Percentiles rank a stretch among this genome's conserved stretches.
These are phyloP conservation scores for Osmerus mordax DNA, from an alignment of 2,113 vertebrate species.

Conservation along the genomic window DNA sequence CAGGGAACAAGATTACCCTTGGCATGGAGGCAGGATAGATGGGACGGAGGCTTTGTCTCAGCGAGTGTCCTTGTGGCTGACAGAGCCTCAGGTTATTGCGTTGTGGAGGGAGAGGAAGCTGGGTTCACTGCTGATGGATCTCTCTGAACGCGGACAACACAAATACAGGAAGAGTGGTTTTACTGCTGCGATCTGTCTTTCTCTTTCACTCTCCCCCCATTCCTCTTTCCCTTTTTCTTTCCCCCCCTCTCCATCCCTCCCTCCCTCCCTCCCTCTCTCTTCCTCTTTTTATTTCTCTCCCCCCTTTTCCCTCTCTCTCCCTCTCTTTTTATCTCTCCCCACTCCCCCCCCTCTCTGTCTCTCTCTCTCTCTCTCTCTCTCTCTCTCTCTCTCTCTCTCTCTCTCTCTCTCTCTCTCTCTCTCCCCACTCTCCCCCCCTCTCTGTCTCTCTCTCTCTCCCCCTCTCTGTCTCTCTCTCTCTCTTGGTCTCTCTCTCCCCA, in stretches of 20 bases:
- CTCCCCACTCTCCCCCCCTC: neutral
- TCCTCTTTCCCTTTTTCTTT: neutral
- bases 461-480: neutral
- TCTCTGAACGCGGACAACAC: conserved; percentile 2
- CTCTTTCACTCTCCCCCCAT: conserved; percentile 4
- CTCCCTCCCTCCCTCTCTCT: no score
- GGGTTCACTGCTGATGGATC: conserved; percentile 29
- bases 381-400: neutral
- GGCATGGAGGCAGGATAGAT: conserved; percentile 41
- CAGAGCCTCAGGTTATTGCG: conserved; percentile 1
- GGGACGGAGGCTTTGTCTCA: conserved; percentile 27
- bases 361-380: neutral
- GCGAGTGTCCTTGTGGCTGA: conserved; percentile 17
- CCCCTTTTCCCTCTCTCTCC: neutral
- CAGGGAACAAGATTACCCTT: conserved; percentile 49
- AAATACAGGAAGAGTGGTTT: neutral
- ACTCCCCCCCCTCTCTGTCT: neutral
- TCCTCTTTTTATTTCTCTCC: neutral
- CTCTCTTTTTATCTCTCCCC: neutral
- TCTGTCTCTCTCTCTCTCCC: neutral
- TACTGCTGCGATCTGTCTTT: neutral
- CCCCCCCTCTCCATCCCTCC: neutral
- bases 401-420: neutral
- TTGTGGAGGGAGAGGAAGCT: conserved; percentile 29
- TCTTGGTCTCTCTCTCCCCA: neutral